phyloP scores from a whole-genome alignment of 2,797 vertebrate genomes.

The Psittacula derbiana region DNA sequence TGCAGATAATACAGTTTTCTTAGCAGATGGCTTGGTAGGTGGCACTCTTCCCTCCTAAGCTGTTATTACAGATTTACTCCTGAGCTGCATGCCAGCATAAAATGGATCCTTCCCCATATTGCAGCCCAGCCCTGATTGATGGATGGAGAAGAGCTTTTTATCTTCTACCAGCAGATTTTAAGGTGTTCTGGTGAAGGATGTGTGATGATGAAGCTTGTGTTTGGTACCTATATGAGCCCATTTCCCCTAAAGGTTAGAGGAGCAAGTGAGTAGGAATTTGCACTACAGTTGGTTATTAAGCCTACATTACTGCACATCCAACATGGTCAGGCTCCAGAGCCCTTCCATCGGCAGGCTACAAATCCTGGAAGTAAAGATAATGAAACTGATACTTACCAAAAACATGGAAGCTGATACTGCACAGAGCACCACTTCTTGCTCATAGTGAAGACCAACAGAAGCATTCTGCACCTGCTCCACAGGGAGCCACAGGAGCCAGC shows the following conservation, averaged over 20 bases:
- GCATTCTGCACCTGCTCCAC: rapidly evolving
- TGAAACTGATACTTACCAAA: background rate
- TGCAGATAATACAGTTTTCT: conserved; percentile 12
- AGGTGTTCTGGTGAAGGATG: background rate
- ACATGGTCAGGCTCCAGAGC: background rate
- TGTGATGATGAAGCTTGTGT: background rate
- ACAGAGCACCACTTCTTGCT: background rate
- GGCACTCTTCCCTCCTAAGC: conserved; percentile 5
- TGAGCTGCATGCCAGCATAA: background rate
- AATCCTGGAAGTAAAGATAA: background rate
- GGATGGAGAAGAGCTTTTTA: background rate
- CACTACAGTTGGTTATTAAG: background rate
- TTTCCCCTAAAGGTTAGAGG: background rate
- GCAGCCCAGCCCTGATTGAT: background rate
- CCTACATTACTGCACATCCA: background rate
- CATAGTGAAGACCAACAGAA: background rate
- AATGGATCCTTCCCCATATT: background rate
- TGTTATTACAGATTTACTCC: conserved; percentile 28
- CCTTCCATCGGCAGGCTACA: background rate
- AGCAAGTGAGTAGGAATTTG: background rate
- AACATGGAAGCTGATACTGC: background rate
- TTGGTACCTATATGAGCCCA: background rate
- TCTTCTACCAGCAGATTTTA: background rate
- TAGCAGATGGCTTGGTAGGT: conserved; percentile 59
- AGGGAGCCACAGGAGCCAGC: background rate